Percentiles rank a stretch among this genome's conserved stretches.
Conservation (phyloP, 1,140 invertebrate genomes). For the Calephelis virginiensis region DNA sequence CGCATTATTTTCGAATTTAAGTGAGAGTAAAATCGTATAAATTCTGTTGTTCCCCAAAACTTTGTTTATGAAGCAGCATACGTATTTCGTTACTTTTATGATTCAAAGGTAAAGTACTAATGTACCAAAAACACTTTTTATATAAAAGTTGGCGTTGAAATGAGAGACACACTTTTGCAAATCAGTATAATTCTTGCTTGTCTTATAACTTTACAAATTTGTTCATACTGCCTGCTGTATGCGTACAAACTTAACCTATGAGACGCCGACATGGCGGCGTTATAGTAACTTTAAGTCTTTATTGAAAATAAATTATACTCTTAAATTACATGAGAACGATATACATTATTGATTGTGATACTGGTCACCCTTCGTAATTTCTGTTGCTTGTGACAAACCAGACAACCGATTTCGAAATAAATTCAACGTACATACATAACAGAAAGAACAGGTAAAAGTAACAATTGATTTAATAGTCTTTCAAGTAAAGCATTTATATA, state of each 20-base stretch:
- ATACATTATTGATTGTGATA: neutral
- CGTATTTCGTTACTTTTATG: no score
- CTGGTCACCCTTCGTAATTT: neutral
- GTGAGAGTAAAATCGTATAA: no score
- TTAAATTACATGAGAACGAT: neutral
- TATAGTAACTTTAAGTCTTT: constrained; percentile 22
- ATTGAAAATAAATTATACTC: constrained; percentile 23
- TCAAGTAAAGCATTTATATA: no score
- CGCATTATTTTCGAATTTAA: no score
- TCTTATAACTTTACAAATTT: constrained; percentile 31
- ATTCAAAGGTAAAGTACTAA: neutral
- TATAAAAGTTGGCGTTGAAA: constrained; percentile 25
- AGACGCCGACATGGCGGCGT: neutral
- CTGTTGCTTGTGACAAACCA: no score
- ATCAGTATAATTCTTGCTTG: constrained; percentile 66
- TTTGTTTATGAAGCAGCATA: neutral
- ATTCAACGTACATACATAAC: neutral
- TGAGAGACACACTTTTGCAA: constrained; percentile 54
- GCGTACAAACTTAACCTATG: constrained; percentile 32
- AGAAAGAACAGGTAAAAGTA: neutral
- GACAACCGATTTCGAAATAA: neutral
- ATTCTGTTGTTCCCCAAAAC: neutral
- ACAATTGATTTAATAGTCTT: no score
- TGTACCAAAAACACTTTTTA: neutral
- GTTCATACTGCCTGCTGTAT: constrained; percentile 25